Evolutionary conservation across 2,797 vertebrate genomes (phyloP), one percentile per base, ranked within the genome.

Genomic region (Tapirus indicus): DNA sequence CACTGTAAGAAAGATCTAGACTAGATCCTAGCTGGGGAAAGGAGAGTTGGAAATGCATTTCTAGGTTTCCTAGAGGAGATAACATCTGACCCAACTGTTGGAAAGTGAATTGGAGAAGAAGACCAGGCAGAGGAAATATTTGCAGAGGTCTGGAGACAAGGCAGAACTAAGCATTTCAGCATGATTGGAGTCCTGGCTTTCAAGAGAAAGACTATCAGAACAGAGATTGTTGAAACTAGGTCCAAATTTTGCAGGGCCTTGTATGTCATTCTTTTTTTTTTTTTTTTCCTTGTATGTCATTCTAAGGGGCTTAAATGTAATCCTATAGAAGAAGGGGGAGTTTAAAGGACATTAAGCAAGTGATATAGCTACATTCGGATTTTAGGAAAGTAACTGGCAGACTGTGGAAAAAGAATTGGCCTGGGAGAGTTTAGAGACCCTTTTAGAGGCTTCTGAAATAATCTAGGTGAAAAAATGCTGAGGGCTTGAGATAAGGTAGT

Each of bases 371-470:
- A 60, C 20, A 14, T 78, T 89, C 56, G 41, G 44, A 69, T 82
- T 92, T 77, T 93, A 92, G 38, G 72, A 87, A 78, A 23, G 44
- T 74, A 75, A 92, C 38, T 75, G 71, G 56, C 16, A 52, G 27
- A 78, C 18, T 77, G n/a, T 82, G 41, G 71, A 58, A 35, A 94
- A 66, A 78, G 2, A 83, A 54, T 10, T 56, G 23, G 52, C 21
- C 47, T 56, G 62, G 52, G 72, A 75, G 29, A 74, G 47, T 56
- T 44, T 77, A 49, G 69, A 94, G 49, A 35, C 64, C 90, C 32
- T 71, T 32, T 64, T 49, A 85, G 60, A 80, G 49, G 44, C 18
- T 84, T 80, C 83, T 94, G 60, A 94, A 95, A 89, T 85, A 93
- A 94, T 74, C 69, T 66, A 62, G 2, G 32, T 77, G 66, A 68